These are phyloP conservation scores for Poeciliopsis turneri DNA, from an alignment of 2,797 vertebrate species.

Conservation along the genomic window DNA sequence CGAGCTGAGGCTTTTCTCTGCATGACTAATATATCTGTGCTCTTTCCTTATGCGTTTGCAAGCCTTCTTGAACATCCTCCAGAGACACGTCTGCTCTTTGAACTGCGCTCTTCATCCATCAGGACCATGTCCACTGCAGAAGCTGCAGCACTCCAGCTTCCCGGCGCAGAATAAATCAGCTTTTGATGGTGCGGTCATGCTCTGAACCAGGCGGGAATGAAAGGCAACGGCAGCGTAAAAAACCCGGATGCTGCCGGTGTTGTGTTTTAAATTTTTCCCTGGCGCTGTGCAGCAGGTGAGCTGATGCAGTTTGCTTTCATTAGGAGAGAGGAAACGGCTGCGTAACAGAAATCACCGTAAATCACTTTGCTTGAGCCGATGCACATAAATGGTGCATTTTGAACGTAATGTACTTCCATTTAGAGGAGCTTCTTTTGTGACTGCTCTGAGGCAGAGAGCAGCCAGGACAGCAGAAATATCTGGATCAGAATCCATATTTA, in stretches of 20 bases:
- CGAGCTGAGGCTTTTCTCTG: slow-evolving; percentile 45
- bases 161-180: neutral
- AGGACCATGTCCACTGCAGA: neutral
- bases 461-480: neutral
- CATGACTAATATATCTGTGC: slow-evolving; percentile 43
- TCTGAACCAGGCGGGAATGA: neutral
- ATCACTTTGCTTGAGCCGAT: neutral
- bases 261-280: neutral
- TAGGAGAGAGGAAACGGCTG: neutral
- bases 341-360: neutral
- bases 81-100: slow-evolving; percentile 32
- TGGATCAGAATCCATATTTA: neutral
- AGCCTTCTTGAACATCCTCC: slow-evolving; percentile 22
- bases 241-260: neutral
- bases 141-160: neutral
- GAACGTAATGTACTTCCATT: neutral
- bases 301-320: neutral
- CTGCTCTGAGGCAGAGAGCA: neutral
- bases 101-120: slow-evolving; percentile 21
- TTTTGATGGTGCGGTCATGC: neutral
- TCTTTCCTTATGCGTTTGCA: slow-evolving; percentile 22
- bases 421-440: neutral
- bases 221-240: neutral
- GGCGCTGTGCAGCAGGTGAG: neutral
- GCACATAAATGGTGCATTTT: neutral